Evolutionary conservation across 2,888 invertebrate species (phyloP).

Genomic region (Tiphia femorata): DNA sequence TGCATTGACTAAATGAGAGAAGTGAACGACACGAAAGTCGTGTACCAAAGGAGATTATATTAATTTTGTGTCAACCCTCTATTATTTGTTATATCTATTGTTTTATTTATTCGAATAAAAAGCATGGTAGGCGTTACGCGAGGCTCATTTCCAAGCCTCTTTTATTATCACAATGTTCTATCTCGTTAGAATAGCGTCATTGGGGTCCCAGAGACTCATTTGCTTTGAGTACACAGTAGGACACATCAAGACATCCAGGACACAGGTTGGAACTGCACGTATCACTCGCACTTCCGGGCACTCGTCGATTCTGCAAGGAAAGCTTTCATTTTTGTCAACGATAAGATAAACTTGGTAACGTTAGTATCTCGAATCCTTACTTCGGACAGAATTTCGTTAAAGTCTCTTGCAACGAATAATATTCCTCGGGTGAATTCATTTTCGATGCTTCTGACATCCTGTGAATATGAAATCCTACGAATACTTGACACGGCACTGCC

Average conservation of each 20-base stretch:
- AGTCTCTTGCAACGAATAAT: slow-evolving; percentile 34
- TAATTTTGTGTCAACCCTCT: no score
- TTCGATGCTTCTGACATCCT: slow-evolving; percentile 40
- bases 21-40: no score
- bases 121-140: no score
- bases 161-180: no score
- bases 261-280: slow-evolving; percentile 21
- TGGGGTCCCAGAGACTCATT: not conserved
- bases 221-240: slow-evolving; percentile 30
- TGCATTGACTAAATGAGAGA: no score
- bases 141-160: no score
- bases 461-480: slow-evolving; percentile 51
- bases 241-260: slow-evolving; percentile 18
- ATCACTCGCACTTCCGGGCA: slow-evolving; percentile 45
- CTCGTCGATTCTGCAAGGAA: slow-evolving; percentile 30
- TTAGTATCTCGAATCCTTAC: slow-evolving; percentile 30
- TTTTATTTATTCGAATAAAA: no score
- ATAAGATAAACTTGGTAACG: not conserved
- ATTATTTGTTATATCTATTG: no score
- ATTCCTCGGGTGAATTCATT: slow-evolving; percentile 8
- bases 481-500: slow-evolving; percentile 57
- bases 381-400: slow-evolving; percentile 50
- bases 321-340: not conserved
- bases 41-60: no score
- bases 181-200: no score